Base-by-base conservation (phyloP, 2,888 invertebrate genomes). In the Cyrtodaria siliqua region DNA sequence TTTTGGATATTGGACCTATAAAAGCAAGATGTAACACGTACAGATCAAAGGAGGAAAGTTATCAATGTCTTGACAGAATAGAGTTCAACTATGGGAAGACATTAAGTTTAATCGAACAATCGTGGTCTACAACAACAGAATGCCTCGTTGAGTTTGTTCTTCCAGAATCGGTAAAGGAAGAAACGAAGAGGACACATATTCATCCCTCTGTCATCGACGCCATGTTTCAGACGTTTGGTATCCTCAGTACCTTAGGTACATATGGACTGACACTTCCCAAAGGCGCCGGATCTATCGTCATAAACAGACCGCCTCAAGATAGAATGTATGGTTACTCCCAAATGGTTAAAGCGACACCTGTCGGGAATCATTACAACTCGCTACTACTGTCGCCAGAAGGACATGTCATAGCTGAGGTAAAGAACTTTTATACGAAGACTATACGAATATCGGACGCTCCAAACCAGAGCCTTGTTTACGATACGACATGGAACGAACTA, bases 201-300 rank as follows among this genome's bases (percentile, higher is more conserved):
- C 87, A 87, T 60, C 87, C 87, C 12, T 74, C 82, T 16, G 63
- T 86, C 2, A 63, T 86, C n/a, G 87, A 86, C 68, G 79, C 79
- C 18, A 76, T 84, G 67, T 75, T 85, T 44, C 87, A 87, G 57
- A 78, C 82, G 9, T 74, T 83, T 24, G 84, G 73, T 4, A 78
- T 78, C 18, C 24, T 82, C 18, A 77, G 71, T 66, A 47, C 73
- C 1, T 47, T 57, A 16, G 61, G 62, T 12, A 64, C 57, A 33
- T 74, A 75, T 2, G 72, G 59, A 12, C 76, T 77, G 29, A 70
- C 79, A 0, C 70, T 86, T 24, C 86, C 86, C n/a, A 77, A 79
- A 33, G 78, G 75, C 1, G 55, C 83, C 1, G 71, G 73, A 16
- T 61, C 70, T 40, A 56, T 86, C 0, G 68, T 76, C 1, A 47